A percentile compares a stretch with the other conserved stretches of the same genome.
Evolutionary conservation across 92 coral and sea anemone genomes (phyloP).

Genomic region (Phenganax stokvisi): DNA sequence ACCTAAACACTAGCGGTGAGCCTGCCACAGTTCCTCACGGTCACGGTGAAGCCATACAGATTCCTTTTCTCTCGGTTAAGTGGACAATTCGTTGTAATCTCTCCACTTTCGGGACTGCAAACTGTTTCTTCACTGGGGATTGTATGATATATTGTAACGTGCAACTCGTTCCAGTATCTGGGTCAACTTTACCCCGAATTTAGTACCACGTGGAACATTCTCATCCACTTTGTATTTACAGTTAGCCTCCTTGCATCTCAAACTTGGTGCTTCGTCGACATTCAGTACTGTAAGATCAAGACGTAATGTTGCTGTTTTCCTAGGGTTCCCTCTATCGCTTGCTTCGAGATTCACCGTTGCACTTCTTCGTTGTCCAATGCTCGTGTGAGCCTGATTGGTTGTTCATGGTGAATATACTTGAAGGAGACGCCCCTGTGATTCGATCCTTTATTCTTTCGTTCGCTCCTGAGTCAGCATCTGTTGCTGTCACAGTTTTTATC

Average conservation of each 20-base stretch:
- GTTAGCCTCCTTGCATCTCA: background rate
- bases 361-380: background rate
- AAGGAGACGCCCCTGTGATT: background rate
- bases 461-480: background rate
- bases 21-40: constrained; percentile 65
- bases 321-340: background rate
- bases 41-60: constrained; percentile 54
- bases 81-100: constrained; percentile 39
- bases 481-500: background rate
- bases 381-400: background rate
- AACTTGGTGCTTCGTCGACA: constrained; percentile 10
- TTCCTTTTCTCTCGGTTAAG: constrained; percentile 71
- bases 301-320: background rate
- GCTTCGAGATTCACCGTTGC: background rate
- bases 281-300: background rate
- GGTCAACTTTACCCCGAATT: background rate
- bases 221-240: constrained; percentile 45
- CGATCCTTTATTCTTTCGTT: background rate
- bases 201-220: constrained; percentile 9
- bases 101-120: constrained; percentile 55
- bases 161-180: background rate
- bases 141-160: background rate
- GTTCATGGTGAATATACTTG: background rate
- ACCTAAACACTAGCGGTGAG: constrained; percentile 55
- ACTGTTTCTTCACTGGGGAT: background rate